Base-by-base conservation (phyloP, 2,888 invertebrate genomes). In the Lithophane socia region DNA sequence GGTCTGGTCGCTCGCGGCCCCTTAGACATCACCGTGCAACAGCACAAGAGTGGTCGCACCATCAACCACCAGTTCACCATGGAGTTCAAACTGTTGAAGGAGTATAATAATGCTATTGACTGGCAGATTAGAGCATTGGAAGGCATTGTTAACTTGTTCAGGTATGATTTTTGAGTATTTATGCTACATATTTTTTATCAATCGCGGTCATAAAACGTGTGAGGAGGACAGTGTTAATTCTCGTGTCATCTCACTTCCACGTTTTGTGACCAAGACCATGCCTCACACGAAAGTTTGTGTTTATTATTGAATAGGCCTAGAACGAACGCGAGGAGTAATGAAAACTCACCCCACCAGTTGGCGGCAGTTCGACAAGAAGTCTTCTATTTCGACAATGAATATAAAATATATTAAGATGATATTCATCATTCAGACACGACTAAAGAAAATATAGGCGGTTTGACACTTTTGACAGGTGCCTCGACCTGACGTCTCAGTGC, bases 31-130 rank as follows among this genome's bases (percentile, higher is more conserved):
- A 97, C 98, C 42, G 98, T 98, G 1, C 98, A 98, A 87, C 98
- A 99, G 88, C 98, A 98, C 94, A 98, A 98, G 92, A 97, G 97
- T 61, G 97, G 97, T 18, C 97, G 98, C 58, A 98, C 98, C 37
- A 97, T 98, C 72, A 98, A 98, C 94, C 99, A 99, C 91, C 98
- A 98, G 93, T 98, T 99, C 92, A 97, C 97, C 61, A 96, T 99
- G 89, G 97, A 97, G 73, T 97, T 99, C 90, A 93, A 94, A 75
- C 92, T 96, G 3, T 89, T 92, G 70, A 92, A 93, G 67, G 90
- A 92, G 21, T 98, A 97, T 90, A 96, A 97, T 1, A 97, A 97
- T 86, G 97, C 97, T 49, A 97, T 98, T 42, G 98, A 98, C 91
- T 99, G 98, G 98, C 97, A 98, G 91, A 97, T 98, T 86, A 96